These are phyloP conservation scores for Apamea sordens DNA, from an alignment of 2,888 invertebrate species.

Conservation along the genomic window DNA sequence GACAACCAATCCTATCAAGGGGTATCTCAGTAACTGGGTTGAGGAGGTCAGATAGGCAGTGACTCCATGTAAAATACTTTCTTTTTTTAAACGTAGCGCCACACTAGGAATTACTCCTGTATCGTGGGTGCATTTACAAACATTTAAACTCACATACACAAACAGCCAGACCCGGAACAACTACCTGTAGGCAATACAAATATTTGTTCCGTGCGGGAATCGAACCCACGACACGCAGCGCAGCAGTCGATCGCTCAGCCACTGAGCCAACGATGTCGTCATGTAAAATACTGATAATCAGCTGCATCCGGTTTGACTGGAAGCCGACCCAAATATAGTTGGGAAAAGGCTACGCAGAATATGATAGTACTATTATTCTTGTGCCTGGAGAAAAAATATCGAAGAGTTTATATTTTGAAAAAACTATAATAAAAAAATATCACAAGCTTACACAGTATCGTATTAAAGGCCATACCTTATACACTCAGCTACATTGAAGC, in stretches of 20 bases:
- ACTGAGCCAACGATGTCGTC: too few relatives aligned
- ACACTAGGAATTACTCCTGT: too few relatives aligned
- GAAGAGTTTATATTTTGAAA: neutral
- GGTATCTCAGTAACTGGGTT: neutral
- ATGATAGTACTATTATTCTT: neutral
- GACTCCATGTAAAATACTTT: neutral
- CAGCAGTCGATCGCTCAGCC: too few relatives aligned
- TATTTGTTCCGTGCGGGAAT: too few relatives aligned
- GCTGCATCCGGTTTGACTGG: neutral
- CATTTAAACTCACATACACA: too few relatives aligned
- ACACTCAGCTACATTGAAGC: conserved; percentile 9
- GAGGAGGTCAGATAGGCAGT: neutral
- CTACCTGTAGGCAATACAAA: too few relatives aligned
- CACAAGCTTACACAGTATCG: neutral
- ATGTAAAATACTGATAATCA: neutral
- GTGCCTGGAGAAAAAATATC: neutral
- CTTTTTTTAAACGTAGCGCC: too few relatives aligned
- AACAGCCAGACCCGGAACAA: too few relatives aligned
- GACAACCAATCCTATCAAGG: neutral
- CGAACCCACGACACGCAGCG: too few relatives aligned
- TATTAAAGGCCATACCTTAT: conserved; percentile 16
- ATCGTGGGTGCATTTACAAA: too few relatives aligned
- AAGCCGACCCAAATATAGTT: neutral
- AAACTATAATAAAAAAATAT: neutral
- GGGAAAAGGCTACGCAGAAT: neutral